phyloP scores from a whole-genome alignment of 2,888 invertebrate species.

The Agrotis exclamationis region DNA sequence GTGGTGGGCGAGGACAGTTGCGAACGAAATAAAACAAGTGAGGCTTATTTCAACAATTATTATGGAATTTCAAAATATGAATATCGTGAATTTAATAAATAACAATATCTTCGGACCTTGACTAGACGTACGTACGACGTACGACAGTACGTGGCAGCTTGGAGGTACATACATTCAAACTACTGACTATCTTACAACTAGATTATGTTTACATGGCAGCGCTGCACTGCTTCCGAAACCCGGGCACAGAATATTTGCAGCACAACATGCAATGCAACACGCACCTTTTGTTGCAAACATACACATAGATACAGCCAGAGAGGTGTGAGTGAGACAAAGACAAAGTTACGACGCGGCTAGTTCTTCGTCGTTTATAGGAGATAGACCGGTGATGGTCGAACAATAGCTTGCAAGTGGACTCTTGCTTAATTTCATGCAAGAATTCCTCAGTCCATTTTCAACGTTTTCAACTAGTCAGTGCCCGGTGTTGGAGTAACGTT shows the following conservation, averaged over 20 bases:
- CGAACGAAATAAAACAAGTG: conserved; percentile 4
- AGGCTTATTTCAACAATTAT: conserved; percentile 26
- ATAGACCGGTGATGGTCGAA: no score
- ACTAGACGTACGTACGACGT: conserved; percentile 16
- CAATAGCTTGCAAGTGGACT: not conserved
- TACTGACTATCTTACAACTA: not conserved
- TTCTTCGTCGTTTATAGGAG: no score
- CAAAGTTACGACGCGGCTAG: no score
- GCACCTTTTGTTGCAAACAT: not conserved
- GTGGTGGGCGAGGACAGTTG: no score
- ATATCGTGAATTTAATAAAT: conserved; percentile 3
- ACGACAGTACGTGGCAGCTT: conserved; percentile 1
- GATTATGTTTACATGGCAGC: not conserved
- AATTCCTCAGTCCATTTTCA: no score
- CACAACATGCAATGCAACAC: not conserved
- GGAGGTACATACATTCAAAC: conserved; percentile 14
- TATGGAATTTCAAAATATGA: conserved; percentile 25
- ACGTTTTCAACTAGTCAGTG: not conserved
- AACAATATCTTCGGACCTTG: conserved; percentile 12
- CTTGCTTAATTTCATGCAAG: not conserved
- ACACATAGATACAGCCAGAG: not conserved
- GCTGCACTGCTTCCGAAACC: no score
- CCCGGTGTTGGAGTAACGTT: not conserved
- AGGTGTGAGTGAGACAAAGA: no score
- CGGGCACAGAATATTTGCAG: not conserved